Evolutionary conservation across 1,140 invertebrate genomes (phyloP).

Genomic region (Penaeus chinensis): DNA sequence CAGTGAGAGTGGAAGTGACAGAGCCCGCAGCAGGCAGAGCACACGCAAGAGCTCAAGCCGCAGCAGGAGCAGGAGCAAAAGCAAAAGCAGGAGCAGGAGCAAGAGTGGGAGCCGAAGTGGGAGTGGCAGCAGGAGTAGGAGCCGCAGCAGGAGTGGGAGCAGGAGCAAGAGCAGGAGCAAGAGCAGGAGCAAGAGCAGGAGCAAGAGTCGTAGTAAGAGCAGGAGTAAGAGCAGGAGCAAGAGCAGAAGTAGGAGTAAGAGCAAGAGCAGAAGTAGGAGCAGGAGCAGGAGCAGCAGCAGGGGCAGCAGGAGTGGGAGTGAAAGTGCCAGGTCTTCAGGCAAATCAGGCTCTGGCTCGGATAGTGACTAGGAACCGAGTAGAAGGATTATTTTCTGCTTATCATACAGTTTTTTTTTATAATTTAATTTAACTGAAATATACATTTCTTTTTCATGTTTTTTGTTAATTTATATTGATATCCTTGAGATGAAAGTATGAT

Average conservation of each 20-base stretch:
- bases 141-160: conserved; percentile 38
- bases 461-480: too few species aligned
- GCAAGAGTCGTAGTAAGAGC: conserved; percentile 35
- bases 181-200: conserved; percentile 35
- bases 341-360: conserved; percentile 23
- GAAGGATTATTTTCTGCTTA: not conserved
- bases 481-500: too few species aligned
- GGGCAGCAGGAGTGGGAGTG: conserved; percentile 20
- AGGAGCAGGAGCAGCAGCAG: conserved; percentile 5
- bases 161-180: conserved; percentile 30
- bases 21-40: conserved; percentile 19
- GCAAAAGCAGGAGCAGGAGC: conserved; percentile 25
- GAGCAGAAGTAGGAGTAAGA: conserved; percentile 9
- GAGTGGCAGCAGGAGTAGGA: conserved; percentile 29
- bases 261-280: not conserved
- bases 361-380: conserved; percentile 9
- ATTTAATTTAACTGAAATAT: too few species aligned
- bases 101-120: conserved; percentile 37
- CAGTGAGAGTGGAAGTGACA: conserved; percentile 25
- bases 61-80: conserved; percentile 29
- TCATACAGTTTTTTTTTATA: too few species aligned
- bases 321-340: conserved; percentile 15
- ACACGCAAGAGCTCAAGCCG: conserved; percentile 20
- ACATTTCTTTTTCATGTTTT: too few species aligned
- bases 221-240: conserved; percentile 13